These are phyloP conservation scores for Callinectes sapidus DNA, from an alignment of 2,888 invertebrate genomes.

Conservation along the genomic window DNA sequence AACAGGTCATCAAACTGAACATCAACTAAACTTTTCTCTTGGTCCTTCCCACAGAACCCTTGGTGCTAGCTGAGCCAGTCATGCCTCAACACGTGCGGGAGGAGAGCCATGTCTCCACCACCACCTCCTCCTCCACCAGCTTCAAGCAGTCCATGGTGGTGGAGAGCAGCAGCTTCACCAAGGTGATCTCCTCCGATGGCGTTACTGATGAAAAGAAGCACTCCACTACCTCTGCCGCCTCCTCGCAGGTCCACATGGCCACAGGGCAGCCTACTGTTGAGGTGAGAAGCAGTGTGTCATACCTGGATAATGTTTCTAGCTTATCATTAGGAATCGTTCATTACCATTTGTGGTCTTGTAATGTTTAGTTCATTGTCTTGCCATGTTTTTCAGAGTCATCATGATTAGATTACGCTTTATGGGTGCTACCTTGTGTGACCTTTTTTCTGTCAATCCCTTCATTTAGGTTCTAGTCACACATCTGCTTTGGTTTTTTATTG, in stretches of 20 bases:
- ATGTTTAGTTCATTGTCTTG: too few relatives aligned
- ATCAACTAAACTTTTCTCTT: neutral
- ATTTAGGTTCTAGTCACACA: neutral
- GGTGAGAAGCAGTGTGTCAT: slow-evolving; percentile 16
- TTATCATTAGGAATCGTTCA: neutral
- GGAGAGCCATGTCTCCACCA: slow-evolving; percentile 58
- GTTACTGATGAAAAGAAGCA: slow-evolving; percentile 52
- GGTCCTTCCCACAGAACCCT: slow-evolving; percentile 46
- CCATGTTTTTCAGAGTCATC: too few relatives aligned
- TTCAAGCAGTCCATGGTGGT: slow-evolving; percentile 45
- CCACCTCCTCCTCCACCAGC: slow-evolving; percentile 53
- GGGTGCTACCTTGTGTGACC: neutral
- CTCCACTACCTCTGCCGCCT: slow-evolving; percentile 50
- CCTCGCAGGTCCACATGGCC: slow-evolving; percentile 55
- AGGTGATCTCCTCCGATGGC: slow-evolving; percentile 54
- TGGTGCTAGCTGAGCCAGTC: slow-evolving; percentile 28
- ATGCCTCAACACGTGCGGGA: slow-evolving; percentile 42
- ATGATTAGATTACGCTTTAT: too few relatives aligned
- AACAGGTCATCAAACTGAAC: neutral
- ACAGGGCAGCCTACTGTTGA: slow-evolving; percentile 65
- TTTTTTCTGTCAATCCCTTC: neutral
- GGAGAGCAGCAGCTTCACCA: slow-evolving; percentile 54
- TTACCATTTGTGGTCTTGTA: neutral
- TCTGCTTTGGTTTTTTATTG: neutral
- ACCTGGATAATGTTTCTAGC: neutral